These are phyloP conservation scores for Thymelicus lineola DNA, from an alignment of 2,888 invertebrate genomes.

Conservation along the genomic window DNA sequence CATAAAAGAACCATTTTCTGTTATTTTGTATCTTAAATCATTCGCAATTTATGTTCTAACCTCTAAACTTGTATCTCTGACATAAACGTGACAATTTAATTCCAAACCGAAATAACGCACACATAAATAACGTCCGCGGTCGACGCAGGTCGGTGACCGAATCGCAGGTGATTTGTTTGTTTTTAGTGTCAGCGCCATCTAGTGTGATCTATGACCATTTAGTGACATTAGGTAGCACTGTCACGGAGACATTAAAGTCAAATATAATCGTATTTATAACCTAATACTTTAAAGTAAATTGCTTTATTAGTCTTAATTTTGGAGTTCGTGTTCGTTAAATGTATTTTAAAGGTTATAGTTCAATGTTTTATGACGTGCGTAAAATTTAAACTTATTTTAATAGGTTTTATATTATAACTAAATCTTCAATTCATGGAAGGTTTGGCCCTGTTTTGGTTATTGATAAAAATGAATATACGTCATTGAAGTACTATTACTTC, in stretches of 20 bases:
- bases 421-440: no score
- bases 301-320: no score
- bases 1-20: background rate
- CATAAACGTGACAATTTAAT: conserved; percentile 24
- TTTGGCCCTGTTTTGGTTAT: no score
- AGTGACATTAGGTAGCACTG: conserved; percentile 44
- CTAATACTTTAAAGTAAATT: conserved; percentile 8
- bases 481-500: no score
- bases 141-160: conserved; percentile 51
- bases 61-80: conserved; percentile 14
- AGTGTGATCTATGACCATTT: conserved; percentile 62
- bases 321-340: no score
- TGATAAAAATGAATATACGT: no score
- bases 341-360: no score
- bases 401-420: no score
- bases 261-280: conserved; percentile 12
- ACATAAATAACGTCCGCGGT: conserved; percentile 51
- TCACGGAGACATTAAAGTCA: conserved; percentile 14
- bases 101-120: conserved; percentile 49
- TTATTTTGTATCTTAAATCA: background rate
- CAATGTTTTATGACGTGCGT: no score
- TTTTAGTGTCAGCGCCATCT: conserved; percentile 65
- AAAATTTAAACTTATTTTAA: no score
- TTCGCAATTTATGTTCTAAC: background rate
- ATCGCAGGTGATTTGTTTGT: conserved; percentile 66